phyloP scores from a whole-genome alignment of 2,888 invertebrate genomes.

The Drosophila vallismaia region DNA sequence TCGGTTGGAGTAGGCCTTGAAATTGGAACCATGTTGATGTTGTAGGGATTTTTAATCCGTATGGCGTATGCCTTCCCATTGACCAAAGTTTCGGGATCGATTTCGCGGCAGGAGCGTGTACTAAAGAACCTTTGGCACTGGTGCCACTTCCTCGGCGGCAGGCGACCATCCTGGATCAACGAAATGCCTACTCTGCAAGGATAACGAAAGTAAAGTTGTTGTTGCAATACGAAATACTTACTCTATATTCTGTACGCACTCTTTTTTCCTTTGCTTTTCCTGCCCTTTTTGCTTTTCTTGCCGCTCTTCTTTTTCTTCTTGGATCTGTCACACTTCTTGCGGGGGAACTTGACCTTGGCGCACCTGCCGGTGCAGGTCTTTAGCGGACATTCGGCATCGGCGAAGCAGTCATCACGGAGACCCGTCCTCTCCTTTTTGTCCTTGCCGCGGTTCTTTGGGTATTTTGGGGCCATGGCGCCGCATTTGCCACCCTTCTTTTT shows the following conservation, averaged over 20 bases:
- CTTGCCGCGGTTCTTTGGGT: conserved; percentile 31
- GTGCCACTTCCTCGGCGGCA: neutral
- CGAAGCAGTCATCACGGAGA: conserved; percentile 52
- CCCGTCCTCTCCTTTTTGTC: conserved; percentile 27
- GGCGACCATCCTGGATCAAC: neutral
- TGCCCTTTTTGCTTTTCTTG: conserved; percentile 11
- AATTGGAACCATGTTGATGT: conserved; percentile 45
- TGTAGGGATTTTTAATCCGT: conserved; percentile 57
- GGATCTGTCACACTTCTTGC: conserved; percentile 55
- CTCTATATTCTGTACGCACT: conserved; percentile 24
- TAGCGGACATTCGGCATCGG: neutral
- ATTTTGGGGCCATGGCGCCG: neutral
- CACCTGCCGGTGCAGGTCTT: conserved; percentile 17
- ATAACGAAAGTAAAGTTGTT: neutral
- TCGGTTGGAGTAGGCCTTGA: conserved; percentile 54
- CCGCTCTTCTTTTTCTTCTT: neutral
- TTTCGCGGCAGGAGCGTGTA: conserved; percentile 3
- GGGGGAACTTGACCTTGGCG: conserved; percentile 29
- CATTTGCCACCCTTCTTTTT: conserved; percentile 43
- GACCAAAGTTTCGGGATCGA: neutral
- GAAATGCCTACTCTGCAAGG: conserved; percentile 49
- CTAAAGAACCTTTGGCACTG: conserved; percentile 1
- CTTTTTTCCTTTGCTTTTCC: conserved; percentile 14
- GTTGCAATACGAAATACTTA: neutral
- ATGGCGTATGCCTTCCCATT: conserved; percentile 37